Evolutionary conservation across 1,140 invertebrate species (phyloP).

Genomic region (Pemphigus obesinymphae): DNA sequence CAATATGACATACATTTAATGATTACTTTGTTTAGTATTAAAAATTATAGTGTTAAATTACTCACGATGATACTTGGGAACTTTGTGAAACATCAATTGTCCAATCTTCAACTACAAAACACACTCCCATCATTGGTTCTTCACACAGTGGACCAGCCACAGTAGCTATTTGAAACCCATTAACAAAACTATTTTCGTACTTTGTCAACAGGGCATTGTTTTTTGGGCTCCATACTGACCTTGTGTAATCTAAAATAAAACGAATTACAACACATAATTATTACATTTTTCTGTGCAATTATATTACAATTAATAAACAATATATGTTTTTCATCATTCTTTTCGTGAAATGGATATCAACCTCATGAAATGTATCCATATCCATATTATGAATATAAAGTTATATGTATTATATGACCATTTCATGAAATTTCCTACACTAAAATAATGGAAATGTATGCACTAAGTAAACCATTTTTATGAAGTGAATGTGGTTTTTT

Average conservation of each 20-base stretch:
- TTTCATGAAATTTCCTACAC: no score
- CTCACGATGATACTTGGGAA: background rate
- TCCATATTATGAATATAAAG: no score
- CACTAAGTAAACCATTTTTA: no score
- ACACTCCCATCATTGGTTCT: slow-evolving; percentile 92
- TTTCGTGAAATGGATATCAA: no score
- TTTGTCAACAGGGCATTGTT: slow-evolving; percentile 11
- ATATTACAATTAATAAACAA: no score
- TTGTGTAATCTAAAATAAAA: slow-evolving; percentile 27
- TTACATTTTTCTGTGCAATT: no score
- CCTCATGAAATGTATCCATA: no score
- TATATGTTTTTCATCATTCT: no score
- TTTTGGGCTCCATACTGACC: slow-evolving; percentile 42
- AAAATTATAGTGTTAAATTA: background rate
- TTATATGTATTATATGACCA: no score
- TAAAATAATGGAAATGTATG: no score
- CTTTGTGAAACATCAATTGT: slow-evolving; percentile 51
- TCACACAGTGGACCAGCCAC: slow-evolving; percentile 87
- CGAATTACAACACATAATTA: no score
- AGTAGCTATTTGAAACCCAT: slow-evolving; percentile 91
- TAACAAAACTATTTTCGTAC: slow-evolving; percentile 68
- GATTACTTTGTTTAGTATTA: background rate
- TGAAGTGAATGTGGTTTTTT: no score
- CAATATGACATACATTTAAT: background rate
- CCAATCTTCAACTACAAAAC: slow-evolving; percentile 83